Base-by-base conservation (phyloP, 2,888 invertebrate species). In the Pollenia amentaria region DNA sequence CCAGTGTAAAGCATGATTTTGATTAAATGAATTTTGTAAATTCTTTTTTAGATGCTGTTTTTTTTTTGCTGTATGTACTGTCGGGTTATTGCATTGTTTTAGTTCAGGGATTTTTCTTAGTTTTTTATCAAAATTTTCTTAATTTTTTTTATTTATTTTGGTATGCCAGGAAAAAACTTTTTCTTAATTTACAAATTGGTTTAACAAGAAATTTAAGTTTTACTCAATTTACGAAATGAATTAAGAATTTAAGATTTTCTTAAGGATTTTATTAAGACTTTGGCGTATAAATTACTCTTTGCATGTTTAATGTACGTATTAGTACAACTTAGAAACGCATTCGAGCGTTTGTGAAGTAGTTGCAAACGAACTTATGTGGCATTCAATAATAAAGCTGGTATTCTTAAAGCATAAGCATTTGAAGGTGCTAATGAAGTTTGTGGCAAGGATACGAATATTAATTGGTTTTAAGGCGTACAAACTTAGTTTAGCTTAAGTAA, bases 1-100 rank as follows among this genome's bases (percentile, higher is more conserved):
- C 86, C 60, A 64, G 86, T 83, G 83, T 83, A 86, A 83, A 86
- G 75, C 86, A 76, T 83, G 83, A 83, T 83, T 86, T 83, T 86
- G 86, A 86, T 86, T 86, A 86, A 86, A 83, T 83, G 75, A 83
- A 86, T 79, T 86, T 83, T 55, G 46, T 77, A 53, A 46, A 18
- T 67, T 44, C n/a, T 75, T 60, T 60, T 46, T 16, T 73, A 38
- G 12, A 53, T 48, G 48, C 46, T 84, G 16, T 62, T 11, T 44
- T 44, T 18, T 55, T 46, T 38, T 14, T 48, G 21, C 16, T 29
- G 29, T 3, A 29, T 29, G 8, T 64, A 53, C 51, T 85, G 42
- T 77, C 8, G 42, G 48, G 53, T 80, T 80, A 48, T 51, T 67
- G 67, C 55, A 75, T 79, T 83, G 57, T 76, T 76, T 73, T 53